A percentile compares a stretch with the other conserved stretches of the same genome.
Evolutionary conservation across 2,888 invertebrate species (phyloP).

Genomic region (Pecten maximus): DNA sequence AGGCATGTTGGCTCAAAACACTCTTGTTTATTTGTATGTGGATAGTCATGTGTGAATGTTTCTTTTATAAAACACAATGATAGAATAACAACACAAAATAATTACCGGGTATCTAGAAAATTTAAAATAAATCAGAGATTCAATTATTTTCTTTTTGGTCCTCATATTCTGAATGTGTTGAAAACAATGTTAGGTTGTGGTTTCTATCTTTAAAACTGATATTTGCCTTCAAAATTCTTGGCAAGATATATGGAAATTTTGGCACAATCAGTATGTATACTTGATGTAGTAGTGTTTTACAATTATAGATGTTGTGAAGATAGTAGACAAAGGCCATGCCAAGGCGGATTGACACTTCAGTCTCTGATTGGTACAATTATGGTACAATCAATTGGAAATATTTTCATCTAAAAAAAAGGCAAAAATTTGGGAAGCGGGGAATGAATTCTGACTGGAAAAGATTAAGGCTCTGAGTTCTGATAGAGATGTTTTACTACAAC

Average conservation of each 20-base stretch:
- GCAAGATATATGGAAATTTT: background rate
- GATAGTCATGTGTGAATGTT: background rate
- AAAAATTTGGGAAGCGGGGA: background rate
- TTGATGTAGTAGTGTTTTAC: background rate
- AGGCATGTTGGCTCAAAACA: background rate
- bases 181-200: too few relatives aligned
- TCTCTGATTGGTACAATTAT: background rate
- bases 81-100: background rate
- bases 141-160: background rate
- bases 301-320: slow-evolving; percentile 29
- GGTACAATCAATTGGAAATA: background rate
- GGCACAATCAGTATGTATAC: background rate
- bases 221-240: background rate
- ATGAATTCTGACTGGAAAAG: background rate
- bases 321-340: background rate
- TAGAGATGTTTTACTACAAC: background rate
- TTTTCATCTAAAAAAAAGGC: background rate
- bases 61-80: background rate
- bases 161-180: too few relatives aligned
- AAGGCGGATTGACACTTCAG: background rate
- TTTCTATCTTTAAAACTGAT: background rate
- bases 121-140: background rate
- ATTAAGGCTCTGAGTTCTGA: background rate
- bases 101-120: background rate
- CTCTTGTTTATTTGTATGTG: background rate